Evolutionary conservation across 2,797 vertebrate genomes (phyloP).

Genomic region (Crypturellus tataupa): DNA sequence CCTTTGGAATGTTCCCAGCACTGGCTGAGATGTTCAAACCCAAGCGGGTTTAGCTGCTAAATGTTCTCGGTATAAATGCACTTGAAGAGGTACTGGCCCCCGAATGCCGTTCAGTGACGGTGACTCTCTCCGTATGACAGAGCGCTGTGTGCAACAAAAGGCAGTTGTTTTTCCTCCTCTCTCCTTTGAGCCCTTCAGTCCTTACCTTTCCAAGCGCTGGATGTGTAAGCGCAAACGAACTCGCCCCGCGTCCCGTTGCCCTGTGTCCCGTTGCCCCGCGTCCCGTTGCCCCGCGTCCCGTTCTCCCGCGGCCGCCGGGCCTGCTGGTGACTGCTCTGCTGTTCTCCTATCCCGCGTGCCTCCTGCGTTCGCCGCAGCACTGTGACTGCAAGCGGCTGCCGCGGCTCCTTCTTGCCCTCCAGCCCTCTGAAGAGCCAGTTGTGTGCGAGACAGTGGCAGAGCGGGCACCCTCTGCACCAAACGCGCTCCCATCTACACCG

Average conservation of each 20-base stretch:
- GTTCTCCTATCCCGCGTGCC: fast-evolving
- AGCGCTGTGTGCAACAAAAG: neutral
- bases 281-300: neutral
- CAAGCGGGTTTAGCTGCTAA: neutral
- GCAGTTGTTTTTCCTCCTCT: neutral
- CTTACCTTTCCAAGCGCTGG: neutral
- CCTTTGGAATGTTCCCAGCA: neutral
- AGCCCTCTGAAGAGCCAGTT: neutral
- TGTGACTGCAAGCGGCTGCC: neutral
- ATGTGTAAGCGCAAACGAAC: neutral
- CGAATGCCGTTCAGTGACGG: fast-evolving
- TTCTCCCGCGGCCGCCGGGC: fast-evolving
- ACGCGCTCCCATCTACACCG: neutral
- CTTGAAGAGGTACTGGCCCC: neutral
- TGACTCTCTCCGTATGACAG: neutral
- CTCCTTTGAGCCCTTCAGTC: neutral
- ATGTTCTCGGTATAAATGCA: neutral
- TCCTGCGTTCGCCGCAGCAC: neutral
- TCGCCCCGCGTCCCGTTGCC: neutral
- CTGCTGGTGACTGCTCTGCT: neutral
- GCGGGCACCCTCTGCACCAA: neutral
- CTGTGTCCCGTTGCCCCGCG: neutral
- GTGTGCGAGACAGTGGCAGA: neutral
- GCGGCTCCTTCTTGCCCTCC: neutral
- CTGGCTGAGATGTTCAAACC: neutral